A percentile compares a stretch with the other conserved stretches of the same genome.
phyloP scores from a whole-genome alignment of 2,113 vertebrate species.

The Pseudopodoces humilis region DNA sequence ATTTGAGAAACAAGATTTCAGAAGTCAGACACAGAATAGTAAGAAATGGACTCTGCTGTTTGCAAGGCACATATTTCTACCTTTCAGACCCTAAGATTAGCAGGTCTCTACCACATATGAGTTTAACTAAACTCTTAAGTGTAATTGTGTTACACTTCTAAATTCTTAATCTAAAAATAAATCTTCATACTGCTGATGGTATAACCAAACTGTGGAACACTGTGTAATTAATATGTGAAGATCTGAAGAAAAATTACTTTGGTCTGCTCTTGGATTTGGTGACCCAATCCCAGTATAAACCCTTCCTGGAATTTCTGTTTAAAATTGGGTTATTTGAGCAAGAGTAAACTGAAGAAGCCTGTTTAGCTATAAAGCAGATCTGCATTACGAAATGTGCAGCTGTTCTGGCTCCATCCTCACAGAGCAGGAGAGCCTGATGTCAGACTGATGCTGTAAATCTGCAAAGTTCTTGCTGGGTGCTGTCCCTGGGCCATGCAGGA shows the following conservation, averaged over 20 bases:
- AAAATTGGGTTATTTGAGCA: neutral
- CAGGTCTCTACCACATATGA: neutral
- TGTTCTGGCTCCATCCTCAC: neutral
- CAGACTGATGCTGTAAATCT: accelerated
- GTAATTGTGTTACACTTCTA: neutral
- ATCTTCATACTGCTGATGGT: neutral
- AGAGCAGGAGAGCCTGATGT: neutral
- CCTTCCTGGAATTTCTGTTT: neutral
- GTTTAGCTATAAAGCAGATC: neutral
- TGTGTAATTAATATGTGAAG: neutral
- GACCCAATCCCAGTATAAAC: neutral
- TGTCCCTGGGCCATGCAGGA: neutral
- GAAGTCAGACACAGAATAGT: neutral
- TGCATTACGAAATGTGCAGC: neutral
- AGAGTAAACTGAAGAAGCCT: neutral
- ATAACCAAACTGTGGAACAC: neutral
- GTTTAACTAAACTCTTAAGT: neutral
- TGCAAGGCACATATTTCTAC: neutral
- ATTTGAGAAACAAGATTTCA: neutral
- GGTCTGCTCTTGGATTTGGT: neutral
- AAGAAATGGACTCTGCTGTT: neutral
- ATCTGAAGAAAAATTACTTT: neutral
- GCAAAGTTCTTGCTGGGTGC: accelerated
- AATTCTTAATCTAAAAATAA: neutral
- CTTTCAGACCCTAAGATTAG: neutral